Evolutionary conservation across 2,113 vertebrate species (phyloP), one percentile per base, ranked within the genome.

Genomic region (Bombycilla garrulus): DNA sequence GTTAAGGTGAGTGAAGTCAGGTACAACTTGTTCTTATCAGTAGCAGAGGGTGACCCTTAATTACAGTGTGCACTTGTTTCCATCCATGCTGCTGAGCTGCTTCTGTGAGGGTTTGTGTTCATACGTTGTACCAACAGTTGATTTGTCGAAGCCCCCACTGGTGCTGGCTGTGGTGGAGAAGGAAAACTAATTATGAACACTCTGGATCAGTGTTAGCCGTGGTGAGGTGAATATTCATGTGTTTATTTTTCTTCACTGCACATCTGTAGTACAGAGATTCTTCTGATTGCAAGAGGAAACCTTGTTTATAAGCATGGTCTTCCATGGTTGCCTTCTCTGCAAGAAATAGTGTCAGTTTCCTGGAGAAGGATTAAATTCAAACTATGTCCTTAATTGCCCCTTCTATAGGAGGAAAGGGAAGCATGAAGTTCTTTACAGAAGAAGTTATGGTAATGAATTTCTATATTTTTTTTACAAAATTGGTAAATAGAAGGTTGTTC

Each of bases 41-140:
- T 62, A 79, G 25, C 53, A 40, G 56, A n/a, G 10, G 4, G 16
- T 51, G 53, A 87, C 44, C 33, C 19, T 78, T 71, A 48, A 45
- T 77, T 72, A 11, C 0, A 0, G 36, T 10, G 8, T 50, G 47
- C 1, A 0, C 42, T 84, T 62, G 10, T 54, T 35, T 40, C 38
- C 8, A 6, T 66, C 31, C 33, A 73, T 20, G 90, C 42, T 66
- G 16, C 50, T 66, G 76, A 70, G 50, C 31, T 86, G 14, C 42
- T 92, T 70, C 56, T 71, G 24, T 28, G 13, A 44, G 21, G 26
- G 50, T 70, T 45, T 81, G 12, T 40, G 28, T 64, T 62, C 2
- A 0, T 66, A 36, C 5, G 26, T 31, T 58, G 15, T 61, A 31
- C 24, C 22, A 53, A 2, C 15, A 60, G 1, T 36, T 71, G 56